Percentiles rank a stretch among this genome's conserved stretches.
Evolutionary conservation across 2,113 vertebrate species (phyloP).

Genomic region (Boulengeromyrus knoepffleri): DNA sequence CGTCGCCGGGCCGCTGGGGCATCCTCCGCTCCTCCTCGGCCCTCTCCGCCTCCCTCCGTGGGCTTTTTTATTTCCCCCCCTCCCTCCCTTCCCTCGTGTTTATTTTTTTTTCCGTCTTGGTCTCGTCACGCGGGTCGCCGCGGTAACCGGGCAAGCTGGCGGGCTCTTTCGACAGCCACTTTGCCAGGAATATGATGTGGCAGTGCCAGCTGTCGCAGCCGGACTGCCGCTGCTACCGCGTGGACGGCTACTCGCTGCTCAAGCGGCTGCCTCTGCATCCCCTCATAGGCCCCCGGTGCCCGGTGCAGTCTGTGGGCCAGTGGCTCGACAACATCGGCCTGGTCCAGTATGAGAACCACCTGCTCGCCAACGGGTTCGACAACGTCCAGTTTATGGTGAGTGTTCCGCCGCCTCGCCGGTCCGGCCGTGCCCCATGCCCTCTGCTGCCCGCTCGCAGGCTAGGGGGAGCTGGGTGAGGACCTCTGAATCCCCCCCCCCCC

Average conservation of each 20-base stretch:
- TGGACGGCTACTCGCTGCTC: constrained; percentile 95
- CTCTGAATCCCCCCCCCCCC: not conserved
- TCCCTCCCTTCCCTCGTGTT: constrained; percentile 60
- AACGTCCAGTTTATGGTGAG: constrained; percentile 98
- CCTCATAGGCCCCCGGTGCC: constrained; percentile 96
- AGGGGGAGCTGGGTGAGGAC: not conserved
- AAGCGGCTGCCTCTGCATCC: constrained; percentile 97
- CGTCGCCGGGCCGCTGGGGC: constrained; percentile 4
- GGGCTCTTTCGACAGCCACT: constrained; percentile 96
- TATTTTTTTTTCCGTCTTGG: constrained; percentile 43
- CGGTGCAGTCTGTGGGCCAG: constrained; percentile 92
- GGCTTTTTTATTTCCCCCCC: constrained; percentile 42
- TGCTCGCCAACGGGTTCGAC: constrained; percentile 98
- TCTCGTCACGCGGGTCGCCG: constrained; percentile 52
- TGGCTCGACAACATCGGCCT: constrained; percentile 97
- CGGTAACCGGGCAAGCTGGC: constrained; percentile 81
- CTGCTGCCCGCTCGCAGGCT: not conserved
- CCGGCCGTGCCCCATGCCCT: not conserved
- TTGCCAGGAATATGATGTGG: constrained; percentile 96
- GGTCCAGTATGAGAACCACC: constrained; percentile 98
- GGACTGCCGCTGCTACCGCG: constrained; percentile 96
- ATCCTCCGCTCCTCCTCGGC: constrained; percentile 6
- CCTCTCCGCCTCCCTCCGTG: not conserved
- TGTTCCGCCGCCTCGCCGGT: constrained; percentile 15
- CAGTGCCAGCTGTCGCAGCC: constrained; percentile 98